Evolutionary conservation across 2,113 vertebrate species (phyloP).

Genomic region (Callipepla squamata): DNA sequence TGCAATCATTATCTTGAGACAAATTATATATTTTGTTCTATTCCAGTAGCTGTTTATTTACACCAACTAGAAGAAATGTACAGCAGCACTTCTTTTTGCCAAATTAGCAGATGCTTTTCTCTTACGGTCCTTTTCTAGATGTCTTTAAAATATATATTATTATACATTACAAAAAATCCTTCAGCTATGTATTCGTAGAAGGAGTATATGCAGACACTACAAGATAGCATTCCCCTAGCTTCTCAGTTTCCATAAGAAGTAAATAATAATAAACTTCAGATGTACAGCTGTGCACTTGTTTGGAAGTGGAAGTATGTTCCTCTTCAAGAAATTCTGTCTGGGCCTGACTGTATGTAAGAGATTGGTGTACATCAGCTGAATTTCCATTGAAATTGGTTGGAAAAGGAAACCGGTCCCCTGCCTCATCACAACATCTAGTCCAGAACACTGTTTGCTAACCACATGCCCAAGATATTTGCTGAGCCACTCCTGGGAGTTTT

Average conservation of each 20-base stretch:
- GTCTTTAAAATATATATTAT: not conserved
- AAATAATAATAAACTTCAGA: not conserved
- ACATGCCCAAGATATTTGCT: not conserved
- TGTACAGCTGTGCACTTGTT: not conserved
- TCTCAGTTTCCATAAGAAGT: not conserved
- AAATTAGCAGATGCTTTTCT: not conserved
- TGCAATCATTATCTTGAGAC: not conserved
- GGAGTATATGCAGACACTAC: not conserved
- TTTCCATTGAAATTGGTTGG: not conserved
- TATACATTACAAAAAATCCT: not conserved
- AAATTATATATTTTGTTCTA: conserved; percentile 6
- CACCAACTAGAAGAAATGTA: not conserved
- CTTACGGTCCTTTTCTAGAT: not conserved
- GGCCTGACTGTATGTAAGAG: not conserved
- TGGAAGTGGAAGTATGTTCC: not conserved
- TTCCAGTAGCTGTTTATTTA: not conserved
- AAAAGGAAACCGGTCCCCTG: not conserved
- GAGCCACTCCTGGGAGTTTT: not conserved
- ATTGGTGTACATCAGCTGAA: not conserved
- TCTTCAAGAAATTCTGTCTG: not conserved
- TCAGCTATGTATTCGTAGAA: not conserved
- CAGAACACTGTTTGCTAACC: not conserved
- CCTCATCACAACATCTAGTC: not conserved
- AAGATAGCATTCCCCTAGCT: not conserved
- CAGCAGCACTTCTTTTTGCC: not conserved